A percentile compares a stretch with the other conserved stretches of the same genome.
Evolutionary conservation across 2,888 invertebrate species (phyloP).

Genomic region (Cryptophagus acutangulus): DNA sequence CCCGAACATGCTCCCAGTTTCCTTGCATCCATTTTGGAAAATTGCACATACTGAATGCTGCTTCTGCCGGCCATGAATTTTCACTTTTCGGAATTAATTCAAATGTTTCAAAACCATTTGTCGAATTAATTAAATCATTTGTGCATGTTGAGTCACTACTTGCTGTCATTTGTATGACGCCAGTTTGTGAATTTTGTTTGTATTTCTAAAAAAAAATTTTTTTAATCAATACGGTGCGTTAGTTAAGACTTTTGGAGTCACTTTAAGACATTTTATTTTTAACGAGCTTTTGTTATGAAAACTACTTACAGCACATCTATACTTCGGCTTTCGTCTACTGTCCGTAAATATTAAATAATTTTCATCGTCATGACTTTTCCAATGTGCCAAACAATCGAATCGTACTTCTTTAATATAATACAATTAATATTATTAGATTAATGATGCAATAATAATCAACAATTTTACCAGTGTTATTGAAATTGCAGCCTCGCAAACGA

Average conservation of each 20-base stretch:
- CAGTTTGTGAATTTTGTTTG: conserved; percentile 42
- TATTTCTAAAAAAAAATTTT: conserved; percentile 26
- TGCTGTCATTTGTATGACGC: conserved; percentile 55
- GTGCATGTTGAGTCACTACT: conserved; percentile 62
- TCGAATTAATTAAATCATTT: conserved; percentile 52
- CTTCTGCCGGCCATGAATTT: conserved; percentile 44
- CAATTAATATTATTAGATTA: no score
- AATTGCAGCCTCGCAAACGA: conserved; percentile 54
- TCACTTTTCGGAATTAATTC: conserved; percentile 46
- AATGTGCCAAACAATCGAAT: conserved; percentile 61
- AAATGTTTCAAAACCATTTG: conserved; percentile 56
- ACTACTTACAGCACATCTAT: conserved; percentile 57
- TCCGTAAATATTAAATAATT: conserved; percentile 56
- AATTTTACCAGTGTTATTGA: conserved; percentile 37
- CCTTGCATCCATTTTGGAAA: conserved; percentile 62
- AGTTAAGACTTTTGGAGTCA: no score
- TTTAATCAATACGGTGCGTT: no score
- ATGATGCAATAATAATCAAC: not conserved
- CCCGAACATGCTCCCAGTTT: conserved; percentile 55
- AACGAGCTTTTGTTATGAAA: not conserved
- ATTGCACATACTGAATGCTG: conserved; percentile 39
- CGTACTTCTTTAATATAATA: conserved; percentile 48
- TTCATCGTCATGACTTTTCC: conserved; percentile 55
- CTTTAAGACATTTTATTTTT: not conserved
- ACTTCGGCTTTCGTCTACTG: conserved; percentile 51